Base-by-base conservation (phyloP, 1,140 invertebrate species). In the Ceratina australensis region DNA sequence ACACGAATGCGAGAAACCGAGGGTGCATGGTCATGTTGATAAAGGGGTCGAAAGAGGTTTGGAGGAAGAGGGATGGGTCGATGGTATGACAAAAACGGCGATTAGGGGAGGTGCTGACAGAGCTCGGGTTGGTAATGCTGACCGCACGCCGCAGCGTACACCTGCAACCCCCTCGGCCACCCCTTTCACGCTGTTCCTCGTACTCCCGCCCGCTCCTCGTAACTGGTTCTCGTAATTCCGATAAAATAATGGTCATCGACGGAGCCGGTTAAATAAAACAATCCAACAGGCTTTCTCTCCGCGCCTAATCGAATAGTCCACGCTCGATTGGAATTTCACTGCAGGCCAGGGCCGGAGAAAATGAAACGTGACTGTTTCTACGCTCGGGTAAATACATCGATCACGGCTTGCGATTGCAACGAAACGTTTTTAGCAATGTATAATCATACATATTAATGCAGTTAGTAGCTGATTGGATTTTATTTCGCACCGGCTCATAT, bases 61-160 rank as follows among this genome's bases (percentile, higher is more conserved):
- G 33, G 65, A 83, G 79, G 59, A 81, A 83, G 85, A 83, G 84
- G 71, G 86, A 85, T 84, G 83, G 83, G 82, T 73, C 33, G 71
- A 72, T 71, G 60, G 68, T 64, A 57, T 68, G 84, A 86, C 82
- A 86, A 86, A 87, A 87, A 87, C 79, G 85, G 79, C 85, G 85
- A 87, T 86, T 86, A 87, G 82, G 80, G 83, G 79, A 84, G 85
- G 85, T 86, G 85, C 85, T 87, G 85, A 87, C 85, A 87, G 79
- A 64, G 85, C 85, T 86, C 59, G 78, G 72, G 67, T 69, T 75
- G 78, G 76, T 84, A 84, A 81, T 85, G 84, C 84, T 86, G 84
- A 86, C 84, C 84, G 76, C 84, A 86, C 78, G 77, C 78, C 78
- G 81, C 82, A 81, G 71, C 63, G 71, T 84, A 81, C 82, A 85